Percentiles rank a stretch among this genome's conserved stretches.
Conservation (phyloP, 2,797 vertebrate genomes). For the Australoheros facetus region DNA sequence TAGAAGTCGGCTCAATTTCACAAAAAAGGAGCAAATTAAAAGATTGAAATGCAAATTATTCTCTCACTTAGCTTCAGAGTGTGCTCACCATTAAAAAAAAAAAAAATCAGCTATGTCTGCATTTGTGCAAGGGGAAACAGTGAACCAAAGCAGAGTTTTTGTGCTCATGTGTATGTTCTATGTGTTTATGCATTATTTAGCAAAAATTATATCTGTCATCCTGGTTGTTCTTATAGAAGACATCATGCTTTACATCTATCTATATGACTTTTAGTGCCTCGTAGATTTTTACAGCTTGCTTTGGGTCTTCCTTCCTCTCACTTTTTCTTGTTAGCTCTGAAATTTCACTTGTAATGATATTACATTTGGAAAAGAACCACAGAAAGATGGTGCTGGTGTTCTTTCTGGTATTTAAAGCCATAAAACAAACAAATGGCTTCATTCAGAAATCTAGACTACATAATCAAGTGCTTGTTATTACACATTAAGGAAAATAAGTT, state of each 20-base stretch:
- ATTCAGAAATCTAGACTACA: too few relatives aligned
- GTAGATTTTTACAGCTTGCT: conserved; percentile 17
- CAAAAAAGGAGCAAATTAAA: conserved; percentile 65
- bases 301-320: not conserved
- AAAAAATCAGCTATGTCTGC: conserved; percentile 16
- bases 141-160: conserved; percentile 14
- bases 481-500: too few relatives aligned
- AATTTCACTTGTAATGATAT: conserved; percentile 30
- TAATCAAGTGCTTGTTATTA: too few relatives aligned
- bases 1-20: conserved; percentile 57
- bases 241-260: conserved; percentile 22
- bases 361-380: conserved; percentile 11
- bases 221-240: conserved; percentile 8
- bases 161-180: not conserved
- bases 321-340: conserved; percentile 4
- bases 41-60: conserved; percentile 69
- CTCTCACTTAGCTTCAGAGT: conserved; percentile 43
- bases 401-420: not conserved
- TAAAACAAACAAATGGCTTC: not conserved
- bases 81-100: conserved; percentile 26
- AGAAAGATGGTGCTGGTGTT: not conserved
- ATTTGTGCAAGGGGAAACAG: not conserved
- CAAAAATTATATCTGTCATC: conserved; percentile 18
- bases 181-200: conserved; percentile 3
- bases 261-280: not conserved